Evolutionary conservation across 2,113 vertebrate genomes (phyloP), one percentile per base, ranked within the genome.

Genomic region (Nyctereutes procyonoides): DNA sequence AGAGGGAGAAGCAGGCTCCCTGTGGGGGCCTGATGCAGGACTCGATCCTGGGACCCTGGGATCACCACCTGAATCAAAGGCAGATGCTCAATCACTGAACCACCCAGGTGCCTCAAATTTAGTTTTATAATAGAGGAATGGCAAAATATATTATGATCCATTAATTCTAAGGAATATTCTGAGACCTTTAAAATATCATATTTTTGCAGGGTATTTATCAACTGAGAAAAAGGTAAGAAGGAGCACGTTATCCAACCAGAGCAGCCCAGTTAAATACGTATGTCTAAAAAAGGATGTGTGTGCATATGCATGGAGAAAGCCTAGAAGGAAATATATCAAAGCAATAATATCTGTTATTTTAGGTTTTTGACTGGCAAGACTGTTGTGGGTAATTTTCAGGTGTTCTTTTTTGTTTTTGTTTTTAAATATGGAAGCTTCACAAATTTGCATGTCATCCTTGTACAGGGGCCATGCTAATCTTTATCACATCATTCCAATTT

Each of bases 181-280:
- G 16, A 74, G 51, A 84, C 24, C 77, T 74, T 96, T 53, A 22
- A 63, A 90, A 84, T 94, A 32, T 55, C 28, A n/a, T 55, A 53
- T 19, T 26, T 93, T 92, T 96, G 17, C 32, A 71, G 5, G 7
- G 48, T 87, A 77, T 80, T 87, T 77, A 74, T 76, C 71, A 85
- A 63, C 22, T 93, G 53, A 96, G 24, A 58, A 80, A 74, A 96
- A 15, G 53, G 28, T 65, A 60, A 90, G 15, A 92, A 96, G 94
- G 3, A 53, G 2, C 9, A 87, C 11, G 51, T 93, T 96, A 55
- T 30, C 13, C 63, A 80, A n/a, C 55, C 35, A 8, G 13, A 67
- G 13, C 4, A 83, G 30, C 5, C 26, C 10, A 85, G 73, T 76
- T 92, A 92, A 90, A 38, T 86, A 12, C 35, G 10, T 3, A 10